phyloP scores from a whole-genome alignment of 2,888 invertebrate species.

The Lepidochrysops patricia region DNA sequence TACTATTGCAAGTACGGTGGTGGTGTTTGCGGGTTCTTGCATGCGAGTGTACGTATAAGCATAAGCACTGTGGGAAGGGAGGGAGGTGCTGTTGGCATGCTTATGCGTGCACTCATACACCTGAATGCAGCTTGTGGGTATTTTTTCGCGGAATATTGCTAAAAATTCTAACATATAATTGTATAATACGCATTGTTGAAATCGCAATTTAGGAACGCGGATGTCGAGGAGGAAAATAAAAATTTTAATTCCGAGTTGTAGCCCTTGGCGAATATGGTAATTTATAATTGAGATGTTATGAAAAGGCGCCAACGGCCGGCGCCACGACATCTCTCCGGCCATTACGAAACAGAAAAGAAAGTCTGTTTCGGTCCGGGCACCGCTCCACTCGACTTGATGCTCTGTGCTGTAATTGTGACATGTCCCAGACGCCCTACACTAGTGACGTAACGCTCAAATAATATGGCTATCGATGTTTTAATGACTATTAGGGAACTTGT shows the following conservation, averaged over 20 bases:
- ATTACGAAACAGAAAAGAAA: slow-evolving; percentile 69
- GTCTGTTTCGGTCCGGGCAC: slow-evolving; percentile 52
- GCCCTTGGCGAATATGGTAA: slow-evolving; percentile 2
- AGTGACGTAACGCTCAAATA: slow-evolving; percentile 43
- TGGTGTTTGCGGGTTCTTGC: too few species aligned
- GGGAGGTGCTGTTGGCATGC: too few species aligned
- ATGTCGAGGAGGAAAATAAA: neutral
- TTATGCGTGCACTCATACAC: too few species aligned
- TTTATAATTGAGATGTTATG: slow-evolving; percentile 28
- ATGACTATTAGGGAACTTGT: slow-evolving; percentile 4
- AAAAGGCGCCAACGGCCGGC: slow-evolving; percentile 37
- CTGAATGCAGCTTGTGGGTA: too few species aligned
- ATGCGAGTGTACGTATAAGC: too few species aligned
- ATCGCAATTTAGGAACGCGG: neutral
- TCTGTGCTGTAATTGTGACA: slow-evolving; percentile 30
- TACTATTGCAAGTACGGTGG: too few species aligned
- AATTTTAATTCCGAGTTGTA: neutral
- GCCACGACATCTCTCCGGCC: slow-evolving; percentile 48
- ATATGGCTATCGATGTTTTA: slow-evolving; percentile 39
- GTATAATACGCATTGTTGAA: too few species aligned
- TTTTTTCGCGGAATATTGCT: too few species aligned
- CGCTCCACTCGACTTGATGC: slow-evolving; percentile 36
- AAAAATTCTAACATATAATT: too few species aligned
- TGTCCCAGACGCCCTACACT: slow-evolving; percentile 35
- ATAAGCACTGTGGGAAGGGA: too few species aligned